A percentile compares a stretch with the other conserved stretches of the same genome.
These are phyloP conservation scores for Neomorphus geoffroyi DNA, from an alignment of 2,797 vertebrate genomes.

Conservation along the genomic window DNA sequence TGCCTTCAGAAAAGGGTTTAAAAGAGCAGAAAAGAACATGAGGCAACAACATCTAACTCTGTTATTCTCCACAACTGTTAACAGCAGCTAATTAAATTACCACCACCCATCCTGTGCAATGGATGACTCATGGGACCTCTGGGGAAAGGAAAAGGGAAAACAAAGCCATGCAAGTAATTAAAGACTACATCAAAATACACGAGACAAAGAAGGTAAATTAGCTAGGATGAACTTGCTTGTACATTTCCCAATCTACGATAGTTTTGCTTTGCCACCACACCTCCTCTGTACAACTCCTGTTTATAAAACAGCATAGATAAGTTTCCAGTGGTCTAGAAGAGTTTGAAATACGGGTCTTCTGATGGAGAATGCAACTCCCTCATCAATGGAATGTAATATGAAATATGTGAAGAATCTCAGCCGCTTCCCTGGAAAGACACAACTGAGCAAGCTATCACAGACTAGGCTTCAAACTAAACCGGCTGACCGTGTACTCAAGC, in stretches of 20 bases:
- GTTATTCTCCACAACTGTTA: slow-evolving; percentile 38
- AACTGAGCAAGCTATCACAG: not conserved
- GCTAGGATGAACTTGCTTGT: not conserved
- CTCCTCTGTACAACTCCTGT: not conserved
- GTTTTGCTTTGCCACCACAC: not conserved
- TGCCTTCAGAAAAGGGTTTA: not conserved
- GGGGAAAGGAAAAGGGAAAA: slow-evolving; percentile 40
- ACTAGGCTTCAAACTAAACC: not conserved
- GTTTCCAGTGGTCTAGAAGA: not conserved
- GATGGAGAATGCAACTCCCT: not conserved
- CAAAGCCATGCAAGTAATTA: slow-evolving; percentile 20
- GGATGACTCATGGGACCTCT: slow-evolving; percentile 47
- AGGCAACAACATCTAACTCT: not conserved
- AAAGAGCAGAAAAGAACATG: not conserved
- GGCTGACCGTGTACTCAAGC: not conserved
- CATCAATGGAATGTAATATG: not conserved
- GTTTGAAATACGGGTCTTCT: not conserved
- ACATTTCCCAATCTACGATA: not conserved
- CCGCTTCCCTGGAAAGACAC: not conserved
- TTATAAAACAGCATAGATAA: not conserved
- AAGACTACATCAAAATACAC: slow-evolving; percentile 11
- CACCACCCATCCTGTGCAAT: slow-evolving; percentile 66
- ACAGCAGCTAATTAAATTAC: slow-evolving; percentile 41
- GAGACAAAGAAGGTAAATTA: not conserved
- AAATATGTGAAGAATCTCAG: not conserved